Base-by-base conservation (phyloP, 2,888 invertebrate species). In the Synergus itoensis region DNA sequence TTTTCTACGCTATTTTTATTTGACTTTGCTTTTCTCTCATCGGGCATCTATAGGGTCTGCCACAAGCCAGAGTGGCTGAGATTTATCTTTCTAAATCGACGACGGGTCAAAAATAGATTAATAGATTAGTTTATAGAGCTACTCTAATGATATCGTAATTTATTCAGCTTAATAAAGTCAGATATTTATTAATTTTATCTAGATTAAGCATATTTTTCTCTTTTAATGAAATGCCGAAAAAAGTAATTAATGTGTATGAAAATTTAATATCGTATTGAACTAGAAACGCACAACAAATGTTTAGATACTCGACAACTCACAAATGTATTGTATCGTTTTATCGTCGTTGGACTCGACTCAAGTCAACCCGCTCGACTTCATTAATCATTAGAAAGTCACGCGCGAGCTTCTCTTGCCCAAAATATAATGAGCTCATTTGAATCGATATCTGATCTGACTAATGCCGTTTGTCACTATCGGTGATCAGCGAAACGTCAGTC, bases 391-490 rank as follows among this genome's bases (percentile, higher is more conserved):
- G 83, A 84, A 83, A 84, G 84, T 83, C 81, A 80, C 65, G 82
- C 85, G 84, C 84, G 81, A 84, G 85, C 83, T 83, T 86, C 84
- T 83, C 83, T 84, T 85, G 81, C 85, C 88, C 87, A 78, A 88
- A 89, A 88, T 89, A 89, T 89, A 89, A 89, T 88, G 88, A 90
- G 88, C 88, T 89, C 89, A 88, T 89, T 89, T 87, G 89, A 90
- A 89, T 89, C 86, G 87, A 88, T 90, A 89, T 89, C 90, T 87
- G 89, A 89, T 90, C 82, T 79, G 84, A 78, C 89, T 88, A 88
- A 87, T 88, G 87, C 87, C 86, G 86, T 86, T 88, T 84, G 84
- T 87, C 85, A 83, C 84, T 86, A 88, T 88, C 88, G 82, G 76
- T 81, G 83, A 85, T 86, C 86, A 84, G 81, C 82, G 80, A 81